Percentiles rank a stretch among this genome's conserved stretches.
These are phyloP conservation scores for Palythoa grandis DNA, from an alignment of 92 coral and sea anemone species.

Conservation along the genomic window DNA sequence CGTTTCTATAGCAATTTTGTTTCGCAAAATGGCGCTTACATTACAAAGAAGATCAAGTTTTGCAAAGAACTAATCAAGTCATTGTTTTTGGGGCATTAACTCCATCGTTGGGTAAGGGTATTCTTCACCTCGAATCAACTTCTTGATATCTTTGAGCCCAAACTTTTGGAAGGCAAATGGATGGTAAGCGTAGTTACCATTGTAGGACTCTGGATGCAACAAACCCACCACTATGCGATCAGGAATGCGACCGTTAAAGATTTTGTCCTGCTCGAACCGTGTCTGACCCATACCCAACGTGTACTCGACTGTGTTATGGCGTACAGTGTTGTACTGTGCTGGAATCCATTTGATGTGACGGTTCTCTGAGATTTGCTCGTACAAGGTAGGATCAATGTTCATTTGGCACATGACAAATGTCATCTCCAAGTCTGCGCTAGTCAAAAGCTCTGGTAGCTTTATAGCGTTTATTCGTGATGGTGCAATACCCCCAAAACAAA, in stretches of 20 bases:
- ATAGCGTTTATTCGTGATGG: too few species aligned
- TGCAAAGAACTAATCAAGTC: too few species aligned
- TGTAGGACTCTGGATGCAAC: conserved; percentile 3
- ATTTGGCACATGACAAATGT: background rate
- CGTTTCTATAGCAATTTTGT: too few species aligned
- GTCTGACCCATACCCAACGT: too few species aligned
- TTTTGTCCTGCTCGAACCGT: too few species aligned
- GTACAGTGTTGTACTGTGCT: too few species aligned
- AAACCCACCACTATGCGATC: conserved; percentile 9
- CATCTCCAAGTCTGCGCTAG: background rate
- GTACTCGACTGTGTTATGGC: too few species aligned
- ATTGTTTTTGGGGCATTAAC: background rate
- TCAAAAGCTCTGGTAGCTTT: background rate
- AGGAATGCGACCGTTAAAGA: too few species aligned
- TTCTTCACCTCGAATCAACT: conserved; percentile 22
- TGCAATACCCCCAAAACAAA: too few species aligned
- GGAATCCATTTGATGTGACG: background rate
- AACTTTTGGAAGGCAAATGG: too few species aligned
- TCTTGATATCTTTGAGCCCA: background rate
- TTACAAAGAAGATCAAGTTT: too few species aligned
- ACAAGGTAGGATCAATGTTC: background rate
- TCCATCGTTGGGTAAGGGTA: conserved; percentile 30
- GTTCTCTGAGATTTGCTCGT: background rate
- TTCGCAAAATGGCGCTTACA: too few species aligned
- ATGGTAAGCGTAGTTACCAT: background rate